phyloP scores from a whole-genome alignment of 2,888 invertebrate species.

The Nymphalis urticae region DNA sequence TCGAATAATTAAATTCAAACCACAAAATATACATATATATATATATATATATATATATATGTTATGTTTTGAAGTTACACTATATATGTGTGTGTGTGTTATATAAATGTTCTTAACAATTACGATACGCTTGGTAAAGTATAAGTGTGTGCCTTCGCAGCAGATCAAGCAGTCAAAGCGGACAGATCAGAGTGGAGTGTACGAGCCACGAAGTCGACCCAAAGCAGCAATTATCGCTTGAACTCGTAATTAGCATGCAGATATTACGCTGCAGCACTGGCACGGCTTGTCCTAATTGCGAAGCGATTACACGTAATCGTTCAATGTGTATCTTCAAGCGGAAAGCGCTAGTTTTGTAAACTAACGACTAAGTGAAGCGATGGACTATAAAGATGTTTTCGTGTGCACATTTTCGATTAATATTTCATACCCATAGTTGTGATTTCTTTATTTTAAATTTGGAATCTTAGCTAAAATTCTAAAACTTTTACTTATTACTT shows the following conservation, averaged over 20 bases:
- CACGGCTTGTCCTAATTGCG: conserved; percentile 64
- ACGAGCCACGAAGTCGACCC: conserved; percentile 56
- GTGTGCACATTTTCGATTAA: too few species aligned
- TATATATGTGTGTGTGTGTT: too few species aligned
- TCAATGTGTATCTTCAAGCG: conserved; percentile 48
- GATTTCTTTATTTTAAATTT: too few species aligned
- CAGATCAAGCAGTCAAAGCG: conserved; percentile 27
- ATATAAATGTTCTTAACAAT: too few species aligned
- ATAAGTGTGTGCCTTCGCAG: conserved; percentile 14
- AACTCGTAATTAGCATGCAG: conserved; percentile 68
- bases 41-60: too few species aligned
- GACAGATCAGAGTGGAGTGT: conserved; percentile 34
- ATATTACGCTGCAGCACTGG: conserved; percentile 58
- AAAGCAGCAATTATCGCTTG: conserved; percentile 64
- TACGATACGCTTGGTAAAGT: conserved; percentile 1
- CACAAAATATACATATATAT: too few species aligned
- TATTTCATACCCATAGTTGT: too few species aligned
- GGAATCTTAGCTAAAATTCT: too few species aligned
- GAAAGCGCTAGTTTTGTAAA: conserved; percentile 50
- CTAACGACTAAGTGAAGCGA: not conserved
- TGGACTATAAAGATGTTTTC: not conserved
- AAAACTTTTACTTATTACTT: too few species aligned
- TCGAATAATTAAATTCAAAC: too few species aligned
- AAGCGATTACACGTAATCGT: conserved; percentile 65
- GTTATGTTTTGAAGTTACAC: too few species aligned